Base-by-base conservation (phyloP, 2,888 invertebrate species). In the Seira sanloemensis region DNA sequence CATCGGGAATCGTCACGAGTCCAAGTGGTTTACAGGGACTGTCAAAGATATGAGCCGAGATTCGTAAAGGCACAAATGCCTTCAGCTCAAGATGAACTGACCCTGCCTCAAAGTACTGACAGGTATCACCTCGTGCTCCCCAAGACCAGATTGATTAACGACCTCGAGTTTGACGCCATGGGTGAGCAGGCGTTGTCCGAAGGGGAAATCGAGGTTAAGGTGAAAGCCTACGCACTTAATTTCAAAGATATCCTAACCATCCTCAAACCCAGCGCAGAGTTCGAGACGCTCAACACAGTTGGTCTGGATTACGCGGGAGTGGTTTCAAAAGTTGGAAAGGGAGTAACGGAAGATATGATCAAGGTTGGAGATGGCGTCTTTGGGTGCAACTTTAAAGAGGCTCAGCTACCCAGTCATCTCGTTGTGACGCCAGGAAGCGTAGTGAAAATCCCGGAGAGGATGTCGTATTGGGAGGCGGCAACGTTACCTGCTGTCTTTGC, bases 281-380 rank as follows among this genome's bases (percentile, higher is more conserved):
- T 75, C 25, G 76, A 78, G 2, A 58, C 50, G 1, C 25, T 71
- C 23, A 73, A 82, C 26, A 27, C 73, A 16, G 75, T 83, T 0
- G 83, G 79, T n/a, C 12, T 74, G 12, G 86, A 83, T 19, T 79
- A 37, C 12, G 37, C 37, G 12, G 37, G 37, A 37, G 69, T 86
- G 4, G 79, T 86, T 2, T 65, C 72, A 1, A 69, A 27, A 65
- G 65, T 82, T 12, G 81, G 81, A 9, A 24, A 37, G 1, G n/a
- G 21, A 2, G 66, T 50, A 5, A 25, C n/a, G 16, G 16, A 5
- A n/a, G 46, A 2, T 37, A 26, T 72, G 5, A 37, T 37, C 37
- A 73, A 76, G 24, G 68, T 83, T 62, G 86, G 86, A n/a, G 83
- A 86, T 65, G 0, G 68, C 16, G 83, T 86, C 1, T 68, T 74